Evolutionary conservation across 2,113 vertebrate species (phyloP), one percentile per base, ranked within the genome.

Genomic region (Forbesichthys papilliferus): DNA sequence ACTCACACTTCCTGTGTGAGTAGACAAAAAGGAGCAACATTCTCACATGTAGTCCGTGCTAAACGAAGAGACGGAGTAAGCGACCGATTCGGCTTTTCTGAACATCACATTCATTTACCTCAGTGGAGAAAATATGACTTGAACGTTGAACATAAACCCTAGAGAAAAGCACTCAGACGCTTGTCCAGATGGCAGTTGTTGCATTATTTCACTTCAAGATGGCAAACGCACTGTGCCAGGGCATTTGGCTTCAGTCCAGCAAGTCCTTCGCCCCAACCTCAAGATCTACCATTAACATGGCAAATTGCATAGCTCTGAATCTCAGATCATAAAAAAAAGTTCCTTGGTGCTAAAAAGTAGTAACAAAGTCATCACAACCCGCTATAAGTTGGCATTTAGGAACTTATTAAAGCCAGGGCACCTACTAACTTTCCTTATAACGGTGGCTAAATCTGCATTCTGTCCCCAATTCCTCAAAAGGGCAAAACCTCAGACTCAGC

Each of bases 221-320:
- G 69, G 81, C 72, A 73, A 66, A 68, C 62, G 69, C 9, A 27
- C 67, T 46, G 69, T 73, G 88, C 82, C 86, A 83, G 80, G 73
- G 48, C 62, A 7, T 62, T 80, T 68, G 88, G 88, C 81, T 79
- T 62, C 14, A 61, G 62, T 86, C 88, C 85, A 88, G 58, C 77
- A 59, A 74, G 71, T 80, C 83, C 80, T 52, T 8, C 69, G 77
- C 75, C 76, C 71, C 74, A 65, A 77, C 76, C 78, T 57, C 57
- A 48, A 63, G 68, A 71, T 64, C 73, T 70, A 75, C 58, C 71
- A 74, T 84, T 84, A 82, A 86, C 81, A 73, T 53, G 64, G 79
- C 84, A 87, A 86, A 88, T 81, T 75, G 80, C 79, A 81, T 73
- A 27, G 76, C 84, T 73, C 58, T 80, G 82, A 90, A 84, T 84